Evolutionary conservation across 1,140 invertebrate genomes (phyloP), one percentile per base, ranked within the genome.

Genomic region (Cydia strobilella): DNA sequence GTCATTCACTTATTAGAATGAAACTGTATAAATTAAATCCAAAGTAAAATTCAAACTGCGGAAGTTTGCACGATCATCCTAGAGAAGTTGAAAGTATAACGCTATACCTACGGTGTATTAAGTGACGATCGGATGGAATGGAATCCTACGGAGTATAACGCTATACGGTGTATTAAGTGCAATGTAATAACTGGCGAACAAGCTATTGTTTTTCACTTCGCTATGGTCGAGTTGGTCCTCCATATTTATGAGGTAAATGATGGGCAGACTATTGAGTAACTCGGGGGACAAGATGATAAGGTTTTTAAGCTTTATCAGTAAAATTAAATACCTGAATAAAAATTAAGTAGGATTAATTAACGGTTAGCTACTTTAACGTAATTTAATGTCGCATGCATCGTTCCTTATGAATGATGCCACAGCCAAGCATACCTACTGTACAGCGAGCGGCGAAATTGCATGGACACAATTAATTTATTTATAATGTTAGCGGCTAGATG

Each of bases 161-260:
- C 65, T 18, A 35, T 66, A 35, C 25, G 65, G 27, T 35, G 63
- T 39, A 69, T 69, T 69, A 69, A 69, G 31, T 35, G 25, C 65
- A 35, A 69, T 69, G 15, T 74, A 76, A 79, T 79, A 79, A 77
- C 76, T 75, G 62, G 45, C 48, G 76, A 80, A 78, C 76, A 78
- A 79, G 76, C 79, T 76, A 82, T 82, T 82, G 78, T 80, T 82
- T 79, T 77, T 73, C 76, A 74, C 54, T 15, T 42, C 65, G 74
- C 74, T 18, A 59, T 74, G 45, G 23, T 73, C 48, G 73, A 74
- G 45, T 74, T n/a, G 69, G 27, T 63, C 31, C 12, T 59, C 65
- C 69, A 75, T 69, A 69, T 69, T 69, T 23, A 69, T 69, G 35
- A 69, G 31, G 3, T 6, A 18, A 18, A 54, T 54, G 48, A 54